Evolutionary conservation across 2,113 vertebrate species (phyloP).

Genomic region (Lichenostomus cassidix): DNA sequence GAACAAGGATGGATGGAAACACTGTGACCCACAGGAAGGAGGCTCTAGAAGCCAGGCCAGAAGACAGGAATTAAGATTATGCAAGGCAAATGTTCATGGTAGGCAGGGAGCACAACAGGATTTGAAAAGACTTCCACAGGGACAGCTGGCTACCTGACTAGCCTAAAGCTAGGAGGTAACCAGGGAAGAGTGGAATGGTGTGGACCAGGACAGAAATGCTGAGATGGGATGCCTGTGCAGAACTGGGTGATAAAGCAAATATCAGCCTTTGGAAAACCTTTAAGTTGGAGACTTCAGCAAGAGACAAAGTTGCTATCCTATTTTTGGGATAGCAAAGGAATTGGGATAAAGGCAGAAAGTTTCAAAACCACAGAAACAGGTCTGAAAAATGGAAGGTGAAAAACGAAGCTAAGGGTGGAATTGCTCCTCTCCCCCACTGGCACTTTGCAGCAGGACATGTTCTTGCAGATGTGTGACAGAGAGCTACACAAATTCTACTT

Average conservation of each 20-base stretch:
- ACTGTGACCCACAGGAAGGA: not conserved
- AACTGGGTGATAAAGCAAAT: not conserved
- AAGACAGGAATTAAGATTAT: not conserved
- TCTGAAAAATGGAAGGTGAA: not conserved
- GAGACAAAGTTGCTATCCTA: not conserved
- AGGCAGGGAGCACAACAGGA: not conserved
- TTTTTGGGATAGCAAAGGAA: not conserved
- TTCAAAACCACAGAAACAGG: not conserved
- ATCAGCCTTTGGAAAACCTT: not conserved
- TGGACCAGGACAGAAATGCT: not conserved
- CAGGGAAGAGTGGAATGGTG: not conserved
- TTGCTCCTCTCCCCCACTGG: not conserved
- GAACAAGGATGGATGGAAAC: not conserved
- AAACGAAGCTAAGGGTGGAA: not conserved
- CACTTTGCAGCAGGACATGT: not conserved
- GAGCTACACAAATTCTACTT: accelerated
- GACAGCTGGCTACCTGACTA: not conserved
- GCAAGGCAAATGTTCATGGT: not conserved
- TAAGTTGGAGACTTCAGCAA: not conserved
- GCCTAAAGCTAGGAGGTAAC: not conserved
- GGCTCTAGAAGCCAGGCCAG: not conserved
- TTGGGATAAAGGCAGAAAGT: not conserved
- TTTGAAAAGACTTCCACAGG: not conserved
- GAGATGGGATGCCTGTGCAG: not conserved
- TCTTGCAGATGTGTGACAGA: not conserved